Conservation (phyloP, 2,113 vertebrate species). For the Salvelinus namaycush region DNA sequence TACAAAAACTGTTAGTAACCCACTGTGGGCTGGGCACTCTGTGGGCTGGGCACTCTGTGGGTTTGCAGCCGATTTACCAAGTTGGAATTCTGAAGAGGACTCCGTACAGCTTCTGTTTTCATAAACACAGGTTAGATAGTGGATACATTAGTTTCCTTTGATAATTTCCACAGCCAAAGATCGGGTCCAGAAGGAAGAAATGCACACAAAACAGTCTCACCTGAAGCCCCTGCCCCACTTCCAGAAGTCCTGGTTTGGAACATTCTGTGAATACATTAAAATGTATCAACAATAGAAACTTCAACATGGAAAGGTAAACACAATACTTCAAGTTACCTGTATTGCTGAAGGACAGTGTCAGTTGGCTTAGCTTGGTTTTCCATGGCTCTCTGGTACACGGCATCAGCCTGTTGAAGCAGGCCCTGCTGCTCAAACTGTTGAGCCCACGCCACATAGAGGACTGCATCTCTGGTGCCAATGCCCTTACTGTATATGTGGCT, state of each 20-base stretch:
- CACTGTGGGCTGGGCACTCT: conserved; percentile 52
- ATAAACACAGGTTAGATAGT: not conserved
- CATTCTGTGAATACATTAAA: conserved; percentile 61
- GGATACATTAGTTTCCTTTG: too few relatives aligned
- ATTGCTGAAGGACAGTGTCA: conserved; percentile 70
- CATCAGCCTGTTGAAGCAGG: conserved; percentile 63
- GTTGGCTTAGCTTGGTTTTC: conserved; percentile 78
- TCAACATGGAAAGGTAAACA: not conserved
- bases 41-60: conserved; percentile 37
- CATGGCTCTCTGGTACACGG: conserved; percentile 74
- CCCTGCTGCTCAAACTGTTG: conserved; percentile 72
- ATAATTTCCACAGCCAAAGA: not conserved
- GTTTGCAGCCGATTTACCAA: conserved; percentile 69
- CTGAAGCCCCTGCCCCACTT: conserved; percentile 43
- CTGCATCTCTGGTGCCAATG: conserved; percentile 71
- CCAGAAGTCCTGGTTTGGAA: conserved; percentile 70
- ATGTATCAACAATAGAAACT: not conserved
- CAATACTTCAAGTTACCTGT: conserved; percentile 67
- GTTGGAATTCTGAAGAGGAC: conserved; percentile 68
- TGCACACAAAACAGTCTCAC: conserved; percentile 52
- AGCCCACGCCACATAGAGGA: conserved; percentile 82
- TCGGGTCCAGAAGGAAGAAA: not conserved
- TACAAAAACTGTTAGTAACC: not conserved
- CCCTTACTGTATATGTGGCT: conserved; percentile 72
- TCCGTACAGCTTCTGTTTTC: conserved; percentile 51